Conservation (phyloP, 2,888 invertebrate species). For the Thereva unica region DNA sequence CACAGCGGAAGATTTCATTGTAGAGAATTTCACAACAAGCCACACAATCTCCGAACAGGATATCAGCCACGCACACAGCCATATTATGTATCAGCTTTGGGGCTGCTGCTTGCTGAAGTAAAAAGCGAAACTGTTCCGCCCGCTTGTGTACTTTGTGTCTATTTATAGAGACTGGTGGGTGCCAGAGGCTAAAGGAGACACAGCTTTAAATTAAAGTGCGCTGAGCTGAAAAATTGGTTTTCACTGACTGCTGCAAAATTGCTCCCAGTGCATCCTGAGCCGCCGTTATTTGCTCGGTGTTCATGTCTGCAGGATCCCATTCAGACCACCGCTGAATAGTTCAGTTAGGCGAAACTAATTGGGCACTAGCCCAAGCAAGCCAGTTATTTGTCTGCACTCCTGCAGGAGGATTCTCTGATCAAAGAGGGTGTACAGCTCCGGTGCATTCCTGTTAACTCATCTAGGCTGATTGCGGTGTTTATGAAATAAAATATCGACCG, state of each 20-base stretch:
- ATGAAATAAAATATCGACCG: conserved; percentile 22
- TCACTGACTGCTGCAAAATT: conserved; percentile 41
- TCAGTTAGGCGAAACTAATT: conserved; percentile 42
- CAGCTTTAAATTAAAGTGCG: conserved; percentile 56
- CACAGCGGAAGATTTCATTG: conserved; percentile 8
- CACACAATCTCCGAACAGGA: conserved; percentile 22
- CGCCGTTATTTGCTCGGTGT: conserved; percentile 28
- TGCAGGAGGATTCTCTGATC: conserved; percentile 24
- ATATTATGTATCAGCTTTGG: conserved; percentile 6
- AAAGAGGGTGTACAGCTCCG: background rate
- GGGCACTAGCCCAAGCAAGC: conserved; percentile 35
- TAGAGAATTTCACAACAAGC: background rate
- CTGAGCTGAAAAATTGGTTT: conserved; percentile 59
- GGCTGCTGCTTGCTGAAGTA: conserved; percentile 26
- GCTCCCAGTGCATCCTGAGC: conserved; percentile 39
- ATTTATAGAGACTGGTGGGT: conserved; percentile 37
- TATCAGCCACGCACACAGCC: conserved; percentile 22
- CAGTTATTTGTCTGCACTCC: conserved; percentile 36
- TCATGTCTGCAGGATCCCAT: conserved; percentile 35
- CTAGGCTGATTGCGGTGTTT: conserved; percentile 21
- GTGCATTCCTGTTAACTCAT: background rate
- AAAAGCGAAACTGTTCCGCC: conserved; percentile 40
- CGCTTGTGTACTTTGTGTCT: conserved; percentile 41
- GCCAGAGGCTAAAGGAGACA: conserved; percentile 34
- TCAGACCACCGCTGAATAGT: conserved; percentile 38